phyloP scores from a whole-genome alignment of 37 sponge, comb jelly and placozoan species.

The Diacarnus erythraeanus region DNA sequence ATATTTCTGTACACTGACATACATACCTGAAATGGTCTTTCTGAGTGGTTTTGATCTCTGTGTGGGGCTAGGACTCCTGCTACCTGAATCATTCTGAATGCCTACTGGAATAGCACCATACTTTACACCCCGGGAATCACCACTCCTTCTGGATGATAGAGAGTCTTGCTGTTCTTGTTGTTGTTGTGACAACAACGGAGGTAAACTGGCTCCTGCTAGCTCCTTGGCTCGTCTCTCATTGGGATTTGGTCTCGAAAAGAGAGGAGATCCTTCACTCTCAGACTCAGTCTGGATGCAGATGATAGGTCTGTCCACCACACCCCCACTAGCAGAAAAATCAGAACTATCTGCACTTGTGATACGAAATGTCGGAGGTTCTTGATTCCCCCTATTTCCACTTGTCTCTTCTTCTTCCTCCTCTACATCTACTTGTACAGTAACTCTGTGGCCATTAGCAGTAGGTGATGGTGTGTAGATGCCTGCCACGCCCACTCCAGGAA shows the following conservation, averaged over 20 bases:
- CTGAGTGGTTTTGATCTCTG: constrained; percentile 7
- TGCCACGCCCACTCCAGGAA: neutral
- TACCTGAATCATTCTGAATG: neutral
- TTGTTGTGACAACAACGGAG: neutral
- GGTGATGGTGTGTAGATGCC: neutral
- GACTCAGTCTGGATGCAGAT: constrained; percentile 7
- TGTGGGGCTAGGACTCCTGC: constrained; percentile 3
- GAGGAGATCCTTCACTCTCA: neutral
- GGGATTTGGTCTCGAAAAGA: neutral
- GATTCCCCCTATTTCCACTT: neutral
- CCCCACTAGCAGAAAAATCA: neutral
- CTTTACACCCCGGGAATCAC: neutral
- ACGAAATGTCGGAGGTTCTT: neutral
- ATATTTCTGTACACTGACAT: no score
- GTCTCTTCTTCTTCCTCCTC: constrained; percentile 11
- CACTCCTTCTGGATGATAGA: neutral
- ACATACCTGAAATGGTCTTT: constrained; percentile 53
- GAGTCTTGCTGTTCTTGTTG: neutral
- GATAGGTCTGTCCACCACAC: neutral
- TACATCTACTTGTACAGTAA: neutral
- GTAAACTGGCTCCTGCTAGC: constrained; percentile 4
- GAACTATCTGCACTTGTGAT: constrained; percentile 10
- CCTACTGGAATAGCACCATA: neutral
- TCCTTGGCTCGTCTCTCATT: constrained; percentile 6
- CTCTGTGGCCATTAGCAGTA: no score